Evolutionary conservation across 2,888 invertebrate genomes (phyloP).

Genomic region (Lobophora halterata): DNA sequence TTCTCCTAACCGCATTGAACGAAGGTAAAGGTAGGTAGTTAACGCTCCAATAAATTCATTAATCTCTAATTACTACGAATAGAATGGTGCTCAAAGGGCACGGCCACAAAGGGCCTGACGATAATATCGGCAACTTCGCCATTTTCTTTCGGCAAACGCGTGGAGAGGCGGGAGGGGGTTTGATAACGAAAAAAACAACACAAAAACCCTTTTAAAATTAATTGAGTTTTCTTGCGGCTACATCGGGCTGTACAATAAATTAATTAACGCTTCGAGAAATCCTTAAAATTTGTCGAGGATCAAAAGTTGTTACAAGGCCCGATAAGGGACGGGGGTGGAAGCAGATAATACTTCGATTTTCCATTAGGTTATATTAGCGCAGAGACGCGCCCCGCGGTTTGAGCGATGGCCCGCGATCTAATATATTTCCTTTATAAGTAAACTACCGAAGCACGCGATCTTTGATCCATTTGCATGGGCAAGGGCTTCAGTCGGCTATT

Average conservation of each 20-base stretch:
- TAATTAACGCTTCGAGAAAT: conserved; percentile 79
- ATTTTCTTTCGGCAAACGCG: conserved; percentile 51
- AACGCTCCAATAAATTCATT: conserved; percentile 56
- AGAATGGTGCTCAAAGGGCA: conserved; percentile 57
- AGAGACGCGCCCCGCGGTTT: conserved; percentile 54
- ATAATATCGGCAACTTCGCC: conserved; percentile 62
- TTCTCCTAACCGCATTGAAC: conserved; percentile 15
- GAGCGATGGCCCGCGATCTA: conserved; percentile 55
- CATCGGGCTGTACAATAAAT: conserved; percentile 77
- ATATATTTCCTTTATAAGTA: conserved; percentile 76
- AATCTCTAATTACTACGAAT: conserved; percentile 69
- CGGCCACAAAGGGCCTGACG: conserved; percentile 58
- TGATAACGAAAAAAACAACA: conserved; percentile 74
- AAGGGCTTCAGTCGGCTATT: conserved; percentile 56
- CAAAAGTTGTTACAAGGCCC: conserved; percentile 65
- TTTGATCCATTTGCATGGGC: conserved; percentile 75
- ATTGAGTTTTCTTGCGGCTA: conserved; percentile 80
- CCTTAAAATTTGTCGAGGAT: conserved; percentile 78
- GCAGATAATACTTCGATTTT: conserved; percentile 79
- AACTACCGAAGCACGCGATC: conserved; percentile 73
- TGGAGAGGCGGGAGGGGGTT: conserved; percentile 38
- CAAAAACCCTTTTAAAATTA: conserved; percentile 81
- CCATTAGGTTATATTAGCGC: conserved; percentile 77
- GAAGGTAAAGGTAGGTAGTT: conserved; percentile 26
- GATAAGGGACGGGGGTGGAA: conserved; percentile 47